Evolutionary conservation across 2,113 vertebrate species (phyloP), one percentile per base, ranked within the genome.

Genomic region (Thunnus thynnus): DNA sequence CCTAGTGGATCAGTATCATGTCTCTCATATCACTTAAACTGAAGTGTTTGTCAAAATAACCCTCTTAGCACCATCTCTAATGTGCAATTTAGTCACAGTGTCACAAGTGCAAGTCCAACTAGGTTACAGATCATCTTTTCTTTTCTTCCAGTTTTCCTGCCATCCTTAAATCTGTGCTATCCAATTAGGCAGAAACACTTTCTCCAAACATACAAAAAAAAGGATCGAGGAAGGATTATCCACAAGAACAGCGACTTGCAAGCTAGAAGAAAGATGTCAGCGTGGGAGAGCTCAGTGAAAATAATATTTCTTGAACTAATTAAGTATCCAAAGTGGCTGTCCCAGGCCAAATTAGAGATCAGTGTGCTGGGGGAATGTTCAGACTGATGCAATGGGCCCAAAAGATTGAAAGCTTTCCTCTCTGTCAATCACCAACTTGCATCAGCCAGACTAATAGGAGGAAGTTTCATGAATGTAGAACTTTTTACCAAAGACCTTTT

Each of bases 151-250:
- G 17, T 30, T 63, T 52, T 36, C 18, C 55, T 70, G 62, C 18
- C 57, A 51, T 46, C 48, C 20, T 62, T 46, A 60, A 62, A 71
- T 76, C 51, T 25, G 5, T 36, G 3, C 50, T 54, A 32, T 76
- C 72, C 67, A 65, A 83, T 80, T 72, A 82, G 78, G 57, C 65
- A 68, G 74, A 79, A 68, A 64, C 50, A 54, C 50, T 51, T 72
- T 47, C 18, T 72, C 48, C 44, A 69, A 76, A 76, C 60, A 50
- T n/a, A 22, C 32, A 55, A 32, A 74, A 56, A 64, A 16, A 76
- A 70, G 20, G 52, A 73, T 20, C 4, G 27, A 76, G n/a, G 57
- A 41, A 25, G 63, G 66, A 76, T 69, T 70, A 66, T 73, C 68
- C 54, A n/a, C 3, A 0, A 51, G 70, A 72, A 79, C 54, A 30